Base-by-base conservation (phyloP, 2,888 invertebrate species). In the Scaptomyza reducta region DNA sequence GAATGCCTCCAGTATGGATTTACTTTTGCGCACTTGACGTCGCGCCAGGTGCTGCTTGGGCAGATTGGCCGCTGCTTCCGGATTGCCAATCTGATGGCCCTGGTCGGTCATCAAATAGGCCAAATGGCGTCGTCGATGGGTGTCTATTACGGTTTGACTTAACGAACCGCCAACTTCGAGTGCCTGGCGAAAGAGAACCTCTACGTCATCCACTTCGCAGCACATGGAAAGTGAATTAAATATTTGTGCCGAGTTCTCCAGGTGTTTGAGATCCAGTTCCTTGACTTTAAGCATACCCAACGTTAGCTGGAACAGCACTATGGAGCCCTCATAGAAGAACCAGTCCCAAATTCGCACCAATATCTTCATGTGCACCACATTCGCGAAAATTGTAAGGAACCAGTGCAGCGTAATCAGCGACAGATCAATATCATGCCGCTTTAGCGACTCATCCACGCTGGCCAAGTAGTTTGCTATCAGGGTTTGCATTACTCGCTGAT, bases 91-190 rank as follows among this genome's bases (percentile, higher is more conserved):
- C 62, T 98, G 93, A 57, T 97, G 97, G 41, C 98, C 99, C 90
- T 98, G 98, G 91, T 98, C 98, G 35, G 98, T 97, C 98, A 98
- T 98, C 46, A 99, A 93, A 91, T 98, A 98, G 10, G 99, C 99
- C 76, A 98, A 94, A 92, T 98, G 98, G 74, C 98, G 94, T 70
- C 98, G 94, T 56, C 98, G 93, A 89, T 98, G 97, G 3, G 97
- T 97, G 88, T 98, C 98, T 42, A 92, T 91, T 3, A 91, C 91
- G 0, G 91, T 95, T 79, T 97, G 96, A 79, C 96, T 97, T 56
- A 98, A 93, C 1, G 96, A 96, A 29, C 95, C 95, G 44, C 97
- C 96, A 66, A 97, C 95, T 78, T 95, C 94, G 82, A 94, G 92
- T 1, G 96, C 94, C 51, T 95, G 92, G 91, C 96, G 94, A 78